phyloP scores from a whole-genome alignment of 2,113 vertebrate species.

The Tachycineta bicolor region DNA sequence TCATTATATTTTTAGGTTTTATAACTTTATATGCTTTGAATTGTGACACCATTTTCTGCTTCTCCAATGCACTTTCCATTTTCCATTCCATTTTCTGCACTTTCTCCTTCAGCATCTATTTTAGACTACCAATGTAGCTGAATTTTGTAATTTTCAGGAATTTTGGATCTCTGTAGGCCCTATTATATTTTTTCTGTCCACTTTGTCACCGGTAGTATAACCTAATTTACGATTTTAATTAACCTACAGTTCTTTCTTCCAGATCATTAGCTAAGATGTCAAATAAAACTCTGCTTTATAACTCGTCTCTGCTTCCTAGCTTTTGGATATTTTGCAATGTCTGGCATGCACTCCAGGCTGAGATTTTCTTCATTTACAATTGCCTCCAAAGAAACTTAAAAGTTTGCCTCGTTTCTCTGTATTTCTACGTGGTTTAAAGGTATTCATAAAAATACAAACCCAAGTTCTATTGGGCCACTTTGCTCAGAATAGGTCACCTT shows the following conservation, averaged over 20 bases:
- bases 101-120: background rate
- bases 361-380: background rate
- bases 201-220: slow-evolving; percentile 26
- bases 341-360: background rate
- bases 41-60: background rate
- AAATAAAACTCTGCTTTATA: slow-evolving; percentile 24
- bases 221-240: slow-evolving; percentile 33
- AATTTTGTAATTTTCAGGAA: slow-evolving; percentile 14
- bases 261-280: slow-evolving; percentile 48
- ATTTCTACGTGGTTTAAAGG: background rate
- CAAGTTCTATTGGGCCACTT: background rate
- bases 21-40: background rate
- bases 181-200: slow-evolving; percentile 18
- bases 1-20: background rate
- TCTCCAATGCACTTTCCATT: background rate
- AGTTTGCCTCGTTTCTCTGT: background rate
- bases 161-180: background rate
- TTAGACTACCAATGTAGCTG: background rate
- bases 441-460: background rate
- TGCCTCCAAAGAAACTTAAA: background rate
- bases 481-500: background rate
- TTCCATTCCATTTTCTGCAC: background rate
- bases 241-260: slow-evolving; percentile 36
- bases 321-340: background rate
- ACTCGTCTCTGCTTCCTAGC: background rate